Percentiles rank a stretch among this genome's conserved stretches.
Evolutionary conservation across 2,888 invertebrate species (phyloP).

Genomic region (Eristalis intricaria): DNA sequence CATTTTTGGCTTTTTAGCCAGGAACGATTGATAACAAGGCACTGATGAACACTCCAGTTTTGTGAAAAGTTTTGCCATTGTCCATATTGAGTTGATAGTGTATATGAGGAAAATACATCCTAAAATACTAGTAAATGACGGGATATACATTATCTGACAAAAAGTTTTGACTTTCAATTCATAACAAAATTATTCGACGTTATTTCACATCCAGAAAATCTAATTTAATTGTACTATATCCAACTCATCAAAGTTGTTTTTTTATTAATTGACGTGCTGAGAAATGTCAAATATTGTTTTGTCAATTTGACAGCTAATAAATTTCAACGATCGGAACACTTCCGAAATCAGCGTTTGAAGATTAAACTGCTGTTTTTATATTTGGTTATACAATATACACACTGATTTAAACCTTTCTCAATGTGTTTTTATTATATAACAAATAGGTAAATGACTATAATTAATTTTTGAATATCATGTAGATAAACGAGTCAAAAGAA

Average conservation of each 20-base stretch:
- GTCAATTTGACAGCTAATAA: neutral
- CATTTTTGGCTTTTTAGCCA: constrained; percentile 86
- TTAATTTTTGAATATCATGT: too few relatives aligned
- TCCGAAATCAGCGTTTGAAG: too few relatives aligned
- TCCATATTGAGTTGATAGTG: constrained; percentile 89
- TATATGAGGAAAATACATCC: constrained; percentile 86
- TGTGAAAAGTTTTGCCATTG: constrained; percentile 87
- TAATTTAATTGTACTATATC: constrained; percentile 25
- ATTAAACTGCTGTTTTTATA: neutral
- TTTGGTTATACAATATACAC: too few relatives aligned
- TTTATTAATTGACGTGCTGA: neutral
- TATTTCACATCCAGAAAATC: neutral
- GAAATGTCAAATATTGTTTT: neutral
- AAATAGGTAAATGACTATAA: too few relatives aligned
- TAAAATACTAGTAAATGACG: constrained; percentile 85
- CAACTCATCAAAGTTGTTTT: constrained; percentile 41
- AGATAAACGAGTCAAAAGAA: too few relatives aligned
- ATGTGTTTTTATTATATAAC: too few relatives aligned
- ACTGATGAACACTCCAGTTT: constrained; percentile 84
- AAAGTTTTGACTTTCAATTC: constrained; percentile 1
- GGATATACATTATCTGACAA: constrained; percentile 75
- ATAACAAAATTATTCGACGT: constrained; percentile 4
- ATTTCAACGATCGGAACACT: neutral
- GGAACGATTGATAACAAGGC: constrained; percentile 87
- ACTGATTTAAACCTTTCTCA: too few relatives aligned